Evolutionary conservation across 2,113 vertebrate species (phyloP).

Genomic region (Psittacula cyanocephala): DNA sequence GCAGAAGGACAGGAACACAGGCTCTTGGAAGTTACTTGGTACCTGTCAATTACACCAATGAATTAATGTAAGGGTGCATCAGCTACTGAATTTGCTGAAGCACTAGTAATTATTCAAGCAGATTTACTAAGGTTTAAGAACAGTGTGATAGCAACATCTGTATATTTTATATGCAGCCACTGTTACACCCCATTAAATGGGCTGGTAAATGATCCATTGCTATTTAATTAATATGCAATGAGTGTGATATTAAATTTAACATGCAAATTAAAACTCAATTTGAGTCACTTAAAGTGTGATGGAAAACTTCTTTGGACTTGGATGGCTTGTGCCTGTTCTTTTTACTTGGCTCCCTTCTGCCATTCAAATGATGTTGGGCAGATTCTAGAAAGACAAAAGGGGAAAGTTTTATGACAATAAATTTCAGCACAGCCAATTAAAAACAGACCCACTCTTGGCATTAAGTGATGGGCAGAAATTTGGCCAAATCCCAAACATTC

Average conservation of each 20-base stretch:
- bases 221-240: conserved; percentile 77
- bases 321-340: conserved; percentile 8
- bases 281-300: conserved; percentile 67
- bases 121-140: conserved; percentile 75
- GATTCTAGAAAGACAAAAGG: neutral
- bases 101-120: conserved; percentile 69
- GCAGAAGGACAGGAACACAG: neutral
- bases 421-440: neutral
- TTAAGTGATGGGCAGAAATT: neutral
- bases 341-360: neutral
- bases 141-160: conserved; percentile 61
- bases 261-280: conserved; percentile 75
- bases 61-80: conserved; percentile 35
- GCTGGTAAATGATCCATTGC: conserved; percentile 73
- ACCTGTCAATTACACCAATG: neutral
- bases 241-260: conserved; percentile 72
- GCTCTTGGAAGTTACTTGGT: conserved; percentile 7
- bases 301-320: conserved; percentile 61
- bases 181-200: conserved; percentile 74
- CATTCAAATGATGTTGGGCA: neutral
- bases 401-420: neutral
- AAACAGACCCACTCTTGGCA: neutral
- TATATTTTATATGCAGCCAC: conserved; percentile 69
- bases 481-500: neutral
- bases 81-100: conserved; percentile 51